Percentiles rank a stretch among this genome's conserved stretches.
These are phyloP conservation scores for Desmodus rotundus DNA, from an alignment of 2,113 vertebrate genomes.

Conservation along the genomic window DNA sequence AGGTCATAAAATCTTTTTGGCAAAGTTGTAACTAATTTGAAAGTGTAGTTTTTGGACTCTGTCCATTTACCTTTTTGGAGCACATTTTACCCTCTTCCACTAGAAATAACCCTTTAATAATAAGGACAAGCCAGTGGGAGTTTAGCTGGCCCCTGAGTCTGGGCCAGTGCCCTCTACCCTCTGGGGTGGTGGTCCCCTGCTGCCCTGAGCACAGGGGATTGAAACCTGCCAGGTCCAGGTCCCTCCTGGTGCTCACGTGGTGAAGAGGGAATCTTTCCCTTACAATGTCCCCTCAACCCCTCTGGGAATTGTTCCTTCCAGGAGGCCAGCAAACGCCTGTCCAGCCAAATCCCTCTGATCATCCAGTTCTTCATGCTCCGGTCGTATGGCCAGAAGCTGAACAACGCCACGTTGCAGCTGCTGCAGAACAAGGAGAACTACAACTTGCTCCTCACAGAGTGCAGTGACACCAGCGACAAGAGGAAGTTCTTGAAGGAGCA, in stretches of 20 bases:
- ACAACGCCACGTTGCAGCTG: slow-evolving; percentile 85
- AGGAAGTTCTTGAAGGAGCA: slow-evolving; percentile 77
- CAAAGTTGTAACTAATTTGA: background rate
- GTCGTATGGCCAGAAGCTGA: slow-evolving; percentile 76
- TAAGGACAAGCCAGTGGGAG: background rate
- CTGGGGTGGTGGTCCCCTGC: background rate
- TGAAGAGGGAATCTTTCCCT: background rate
- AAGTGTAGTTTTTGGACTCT: background rate
- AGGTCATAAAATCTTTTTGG: background rate
- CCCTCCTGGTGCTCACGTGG: fast-evolving
- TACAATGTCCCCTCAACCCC: fast-evolving
- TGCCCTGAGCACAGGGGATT: background rate
- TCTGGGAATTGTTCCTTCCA: slow-evolving; percentile 41
- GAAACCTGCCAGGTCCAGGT: background rate
- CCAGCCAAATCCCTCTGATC: slow-evolving; percentile 88
- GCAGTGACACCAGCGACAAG: slow-evolving; percentile 77
- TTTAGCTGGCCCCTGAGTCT: fast-evolving
- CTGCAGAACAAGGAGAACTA: slow-evolving; percentile 79
- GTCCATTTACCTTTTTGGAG: background rate
- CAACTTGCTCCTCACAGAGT: slow-evolving; percentile 82
- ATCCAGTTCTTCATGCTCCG: slow-evolving; percentile 85
- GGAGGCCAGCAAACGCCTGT: slow-evolving; percentile 84
- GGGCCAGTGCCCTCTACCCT: fast-evolving
- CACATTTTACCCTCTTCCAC: background rate
- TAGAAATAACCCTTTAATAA: too few relatives aligned